Conservation (phyloP, 2,113 vertebrate species). For the Chitala chitala region DNA sequence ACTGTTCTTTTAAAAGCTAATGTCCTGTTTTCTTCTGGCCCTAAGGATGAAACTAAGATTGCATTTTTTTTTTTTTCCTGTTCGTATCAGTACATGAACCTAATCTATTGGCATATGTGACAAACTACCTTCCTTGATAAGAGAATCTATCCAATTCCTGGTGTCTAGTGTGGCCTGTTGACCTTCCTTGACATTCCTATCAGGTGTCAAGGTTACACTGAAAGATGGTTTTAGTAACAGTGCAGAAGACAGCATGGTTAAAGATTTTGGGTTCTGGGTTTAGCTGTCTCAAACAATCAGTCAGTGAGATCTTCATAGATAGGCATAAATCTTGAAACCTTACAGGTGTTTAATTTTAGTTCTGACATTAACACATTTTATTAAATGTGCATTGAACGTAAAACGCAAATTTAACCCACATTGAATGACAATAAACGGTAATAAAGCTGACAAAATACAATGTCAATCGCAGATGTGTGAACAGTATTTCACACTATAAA, state of each 20-base stretch:
- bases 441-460: too few relatives aligned
- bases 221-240: background rate
- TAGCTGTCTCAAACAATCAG: background rate
- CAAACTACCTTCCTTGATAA: background rate
- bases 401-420: background rate
- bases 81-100: too few relatives aligned
- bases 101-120: slow-evolving; percentile 10
- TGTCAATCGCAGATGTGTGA: background rate
- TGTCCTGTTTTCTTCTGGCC: background rate
- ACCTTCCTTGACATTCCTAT: slow-evolving; percentile 1
- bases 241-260: background rate
- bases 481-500: background rate
- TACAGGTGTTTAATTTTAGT: background rate
- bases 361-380: background rate
- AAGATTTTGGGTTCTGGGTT: background rate
- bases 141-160: background rate
- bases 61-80: background rate
- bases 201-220: background rate
- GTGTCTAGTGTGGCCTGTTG: background rate
- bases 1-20: background rate
- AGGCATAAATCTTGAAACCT: background rate
- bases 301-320: slow-evolving; percentile 8
- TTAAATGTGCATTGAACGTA: background rate
- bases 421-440: too few relatives aligned
- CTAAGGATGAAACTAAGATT: background rate